A percentile compares a stretch with the other conserved stretches of the same genome.
These are phyloP conservation scores for Brachystomella parvula DNA, from an alignment of 1,140 invertebrate genomes.

Conservation along the genomic window DNA sequence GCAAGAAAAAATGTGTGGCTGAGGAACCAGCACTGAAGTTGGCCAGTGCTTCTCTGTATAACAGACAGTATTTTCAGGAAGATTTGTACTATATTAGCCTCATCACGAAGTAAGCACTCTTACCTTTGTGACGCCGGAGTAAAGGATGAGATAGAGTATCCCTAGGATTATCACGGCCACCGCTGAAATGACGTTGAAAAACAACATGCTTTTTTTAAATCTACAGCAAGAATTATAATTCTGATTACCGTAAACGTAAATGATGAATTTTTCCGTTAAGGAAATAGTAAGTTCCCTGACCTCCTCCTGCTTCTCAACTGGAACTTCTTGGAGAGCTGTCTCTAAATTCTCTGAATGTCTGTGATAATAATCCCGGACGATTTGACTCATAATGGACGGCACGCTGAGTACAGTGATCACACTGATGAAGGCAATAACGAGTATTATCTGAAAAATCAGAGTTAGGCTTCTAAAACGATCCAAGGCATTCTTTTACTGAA, in stretches of 20 bases:
- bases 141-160: not conserved
- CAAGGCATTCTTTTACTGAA: not conserved
- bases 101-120: not conserved
- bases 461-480: not conserved
- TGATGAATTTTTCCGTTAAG: not conserved
- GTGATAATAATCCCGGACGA: not conserved
- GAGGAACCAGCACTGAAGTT: not conserved
- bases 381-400: not conserved
- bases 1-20: not conserved
- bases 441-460: not conserved
- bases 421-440: not conserved
- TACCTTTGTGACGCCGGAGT: slow-evolving; percentile 6
- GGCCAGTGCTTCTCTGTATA: not conserved
- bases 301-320: not conserved
- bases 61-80: not conserved
- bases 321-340: not conserved
- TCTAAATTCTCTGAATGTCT: not conserved
- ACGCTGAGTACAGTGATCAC: not conserved
- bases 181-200: not conserved
- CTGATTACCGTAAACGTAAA: slow-evolving; percentile 1
- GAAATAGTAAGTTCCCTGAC: not conserved
- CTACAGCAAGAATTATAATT: no score
- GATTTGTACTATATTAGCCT: not conserved
- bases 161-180: not conserved
- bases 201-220: no score